phyloP scores from a whole-genome alignment of 2,888 invertebrate genomes.

The Ferrisia virgata region DNA sequence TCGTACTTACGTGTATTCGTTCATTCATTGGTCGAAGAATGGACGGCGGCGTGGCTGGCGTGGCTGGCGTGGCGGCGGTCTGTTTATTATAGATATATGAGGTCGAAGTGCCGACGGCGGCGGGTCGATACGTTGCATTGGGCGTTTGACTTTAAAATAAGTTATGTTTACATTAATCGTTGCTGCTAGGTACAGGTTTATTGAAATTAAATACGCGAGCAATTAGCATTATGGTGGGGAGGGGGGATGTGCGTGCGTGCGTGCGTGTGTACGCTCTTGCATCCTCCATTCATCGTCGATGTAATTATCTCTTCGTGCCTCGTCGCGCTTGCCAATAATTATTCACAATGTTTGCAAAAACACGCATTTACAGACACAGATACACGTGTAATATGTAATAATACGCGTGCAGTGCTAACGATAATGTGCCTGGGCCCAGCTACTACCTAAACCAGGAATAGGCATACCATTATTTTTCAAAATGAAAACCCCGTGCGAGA shows the following conservation, averaged over 20 bases:
- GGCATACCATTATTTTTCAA: too few relatives aligned
- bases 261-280: too few relatives aligned
- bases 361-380: too few relatives aligned
- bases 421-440: too few relatives aligned
- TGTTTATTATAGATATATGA: neutral
- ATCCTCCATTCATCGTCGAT: neutral
- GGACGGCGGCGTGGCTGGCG: neutral
- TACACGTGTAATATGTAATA: too few relatives aligned
- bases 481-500: too few relatives aligned
- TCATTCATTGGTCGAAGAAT: neutral
- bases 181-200: neutral
- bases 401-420: too few relatives aligned
- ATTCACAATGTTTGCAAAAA: too few relatives aligned
- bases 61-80: neutral
- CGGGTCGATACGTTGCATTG: neutral
- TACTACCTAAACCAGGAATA: too few relatives aligned
- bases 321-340: neutral
- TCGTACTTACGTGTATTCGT: neutral
- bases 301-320: neutral
- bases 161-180: constrained; percentile 6
- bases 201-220: neutral
- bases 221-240: neutral
- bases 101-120: neutral
- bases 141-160: neutral
- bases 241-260: neutral